phyloP scores from a whole-genome alignment of 2,797 vertebrate species.

The Xyrichtys novacula region DNA sequence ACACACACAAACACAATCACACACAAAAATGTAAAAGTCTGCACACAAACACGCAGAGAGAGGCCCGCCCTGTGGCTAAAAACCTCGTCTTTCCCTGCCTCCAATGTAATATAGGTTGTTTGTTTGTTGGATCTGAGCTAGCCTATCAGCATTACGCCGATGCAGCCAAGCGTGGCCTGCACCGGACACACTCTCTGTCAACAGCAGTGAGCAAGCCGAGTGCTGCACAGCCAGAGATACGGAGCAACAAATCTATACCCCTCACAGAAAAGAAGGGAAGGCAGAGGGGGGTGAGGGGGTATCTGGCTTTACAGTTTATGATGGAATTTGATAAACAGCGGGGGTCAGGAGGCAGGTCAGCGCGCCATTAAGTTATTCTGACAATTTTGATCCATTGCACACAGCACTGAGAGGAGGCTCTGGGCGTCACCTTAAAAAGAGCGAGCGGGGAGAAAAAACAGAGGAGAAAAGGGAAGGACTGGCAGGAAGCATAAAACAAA shows the following conservation, averaged over 20 bases:
- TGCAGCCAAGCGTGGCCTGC: conserved; percentile 62
- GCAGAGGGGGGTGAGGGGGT: conserved; percentile 4
- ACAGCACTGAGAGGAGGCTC: conserved; percentile 34
- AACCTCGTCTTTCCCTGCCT: conserved; percentile 36
- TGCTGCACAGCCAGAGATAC: conserved; percentile 62
- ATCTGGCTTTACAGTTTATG: conserved; percentile 41
- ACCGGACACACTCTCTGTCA: conserved; percentile 71
- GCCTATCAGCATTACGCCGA: conserved; percentile 66
- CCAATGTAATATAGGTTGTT: conserved; percentile 64
- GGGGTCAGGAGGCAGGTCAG: conserved; percentile 58
- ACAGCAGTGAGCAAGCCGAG: conserved; percentile 59
- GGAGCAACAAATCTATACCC: conserved; percentile 72
- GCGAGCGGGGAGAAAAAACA: not conserved
- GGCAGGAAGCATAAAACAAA: conserved; percentile 64
- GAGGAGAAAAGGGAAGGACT: conserved; percentile 21
- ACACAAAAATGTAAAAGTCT: conserved; percentile 30
- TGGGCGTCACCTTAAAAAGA: conserved; percentile 37
- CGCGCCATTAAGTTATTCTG: conserved; percentile 64
- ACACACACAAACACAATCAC: conserved; percentile 32
- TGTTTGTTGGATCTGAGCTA: conserved; percentile 59
- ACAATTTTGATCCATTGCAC: conserved; percentile 61
- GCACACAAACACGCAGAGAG: conserved; percentile 37
- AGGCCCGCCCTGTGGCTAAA: conserved; percentile 45
- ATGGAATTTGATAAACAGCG: conserved; percentile 67
- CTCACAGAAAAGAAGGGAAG: conserved; percentile 43